Conservation (phyloP, 2,888 invertebrate genomes). For the Acrobasis repandana region DNA sequence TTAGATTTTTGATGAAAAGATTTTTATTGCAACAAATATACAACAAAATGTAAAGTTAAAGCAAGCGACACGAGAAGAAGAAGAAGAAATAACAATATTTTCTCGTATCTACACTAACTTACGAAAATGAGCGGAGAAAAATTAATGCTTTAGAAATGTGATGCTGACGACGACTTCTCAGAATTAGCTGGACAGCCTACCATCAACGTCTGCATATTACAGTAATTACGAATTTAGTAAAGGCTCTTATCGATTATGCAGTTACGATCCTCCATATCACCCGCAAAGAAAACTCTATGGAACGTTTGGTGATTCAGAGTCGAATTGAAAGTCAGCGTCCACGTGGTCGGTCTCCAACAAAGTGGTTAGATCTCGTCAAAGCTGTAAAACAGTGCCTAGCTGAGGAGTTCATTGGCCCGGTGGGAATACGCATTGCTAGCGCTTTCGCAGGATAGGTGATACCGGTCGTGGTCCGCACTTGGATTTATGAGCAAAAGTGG, state of each 20-base stretch:
- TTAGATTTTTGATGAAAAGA: no score
- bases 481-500: no score
- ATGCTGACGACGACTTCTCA: background rate
- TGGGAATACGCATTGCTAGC: no score
- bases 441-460: no score
- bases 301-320: background rate
- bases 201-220: background rate
- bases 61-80: no score
- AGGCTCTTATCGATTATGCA: background rate
- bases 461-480: no score
- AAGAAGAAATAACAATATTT: no score
- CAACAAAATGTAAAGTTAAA: no score
- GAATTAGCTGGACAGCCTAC: background rate
- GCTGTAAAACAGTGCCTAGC: background rate
- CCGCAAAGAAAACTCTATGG: no score
- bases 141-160: background rate
- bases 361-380: background rate
- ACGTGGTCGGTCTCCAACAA: background rate
- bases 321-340: background rate
- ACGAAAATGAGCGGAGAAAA: background rate
- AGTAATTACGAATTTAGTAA: background rate
- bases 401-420: no score
- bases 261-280: background rate
- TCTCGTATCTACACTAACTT: no score
- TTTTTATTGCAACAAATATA: no score